A percentile compares a stretch with the other conserved stretches of the same genome.
These are phyloP conservation scores for Hydrochoerus hydrochaeris DNA, from an alignment of 2,113 vertebrate species.

Conservation along the genomic window DNA sequence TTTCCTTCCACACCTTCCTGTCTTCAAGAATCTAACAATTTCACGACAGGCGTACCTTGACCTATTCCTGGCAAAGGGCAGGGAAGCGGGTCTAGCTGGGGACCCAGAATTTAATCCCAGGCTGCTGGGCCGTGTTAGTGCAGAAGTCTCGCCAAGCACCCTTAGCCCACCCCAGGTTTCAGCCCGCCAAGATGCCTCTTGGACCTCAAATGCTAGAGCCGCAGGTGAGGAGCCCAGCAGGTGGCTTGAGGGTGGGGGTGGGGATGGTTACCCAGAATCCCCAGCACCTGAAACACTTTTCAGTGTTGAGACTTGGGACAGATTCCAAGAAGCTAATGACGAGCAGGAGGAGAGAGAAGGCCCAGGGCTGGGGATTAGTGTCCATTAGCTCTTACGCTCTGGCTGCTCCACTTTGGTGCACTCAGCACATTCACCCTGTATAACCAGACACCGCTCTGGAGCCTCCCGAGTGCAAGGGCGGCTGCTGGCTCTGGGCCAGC, in stretches of 20 bases:
- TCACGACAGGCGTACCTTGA: background rate
- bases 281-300: background rate
- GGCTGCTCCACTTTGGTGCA: background rate
- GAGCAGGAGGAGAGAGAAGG: slow-evolving; percentile 28
- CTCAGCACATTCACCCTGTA: slow-evolving; percentile 36
- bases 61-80: background rate
- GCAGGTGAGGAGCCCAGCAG: background rate
- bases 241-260: background rate
- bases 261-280: background rate
- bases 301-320: background rate
- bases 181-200: background rate
- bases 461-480: background rate
- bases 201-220: background rate
- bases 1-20: background rate
- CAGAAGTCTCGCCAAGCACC: background rate
- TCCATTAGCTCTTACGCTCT: slow-evolving; percentile 43
- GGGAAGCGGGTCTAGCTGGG: background rate
- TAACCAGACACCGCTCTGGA: background rate
- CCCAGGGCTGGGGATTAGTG: slow-evolving; percentile 41
- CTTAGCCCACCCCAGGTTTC: background rate
- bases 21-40: slow-evolving; percentile 9
- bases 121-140: background rate
- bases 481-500: background rate
- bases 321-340: slow-evolving; percentile 23
- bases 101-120: background rate